Evolutionary conservation across 1,140 invertebrate species (phyloP).

Genomic region (Paracyclopina nana): DNA sequence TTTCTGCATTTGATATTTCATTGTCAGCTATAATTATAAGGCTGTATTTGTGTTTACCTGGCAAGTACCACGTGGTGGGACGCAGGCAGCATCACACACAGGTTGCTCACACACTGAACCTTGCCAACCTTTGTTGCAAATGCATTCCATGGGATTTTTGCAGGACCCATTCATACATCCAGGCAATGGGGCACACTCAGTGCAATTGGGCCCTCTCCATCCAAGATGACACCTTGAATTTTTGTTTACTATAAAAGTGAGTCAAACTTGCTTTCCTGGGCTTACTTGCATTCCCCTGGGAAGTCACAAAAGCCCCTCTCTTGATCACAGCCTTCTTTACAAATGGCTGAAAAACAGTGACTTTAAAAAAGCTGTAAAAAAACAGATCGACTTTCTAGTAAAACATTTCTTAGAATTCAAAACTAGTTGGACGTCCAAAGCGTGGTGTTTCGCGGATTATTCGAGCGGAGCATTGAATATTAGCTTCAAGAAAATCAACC

Average conservation of each 20-base stretch:
- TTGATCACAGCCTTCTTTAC: slow-evolving; percentile 2
- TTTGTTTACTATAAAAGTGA: not conserved
- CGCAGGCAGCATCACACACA: not conserved
- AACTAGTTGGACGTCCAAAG: too few relatives aligned
- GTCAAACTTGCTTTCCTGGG: too few relatives aligned
- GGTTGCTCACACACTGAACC: slow-evolving; percentile 7
- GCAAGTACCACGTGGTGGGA: not conserved
- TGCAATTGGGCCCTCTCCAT: slow-evolving; percentile 3
- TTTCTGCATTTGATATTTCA: too few relatives aligned
- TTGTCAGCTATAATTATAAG: too few relatives aligned
- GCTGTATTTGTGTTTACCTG: too few relatives aligned
- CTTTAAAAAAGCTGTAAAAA: too few relatives aligned
- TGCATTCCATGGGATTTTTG: slow-evolving; percentile 7
- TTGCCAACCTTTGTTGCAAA: slow-evolving; percentile 8
- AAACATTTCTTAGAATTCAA: too few relatives aligned
- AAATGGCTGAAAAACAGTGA: not conserved
- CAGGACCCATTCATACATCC: slow-evolving; percentile 13
- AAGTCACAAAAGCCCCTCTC: not conserved
- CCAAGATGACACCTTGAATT: not conserved
- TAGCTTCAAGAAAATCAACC: too few relatives aligned
- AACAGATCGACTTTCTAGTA: too few relatives aligned
- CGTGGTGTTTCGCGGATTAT: too few relatives aligned
- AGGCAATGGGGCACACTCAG: slow-evolving; percentile 6
- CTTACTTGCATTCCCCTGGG: not conserved
- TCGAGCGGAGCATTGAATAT: too few relatives aligned